Evolutionary conservation across 2,888 invertebrate species (phyloP).

Genomic region (Gymnocheta viridis): DNA sequence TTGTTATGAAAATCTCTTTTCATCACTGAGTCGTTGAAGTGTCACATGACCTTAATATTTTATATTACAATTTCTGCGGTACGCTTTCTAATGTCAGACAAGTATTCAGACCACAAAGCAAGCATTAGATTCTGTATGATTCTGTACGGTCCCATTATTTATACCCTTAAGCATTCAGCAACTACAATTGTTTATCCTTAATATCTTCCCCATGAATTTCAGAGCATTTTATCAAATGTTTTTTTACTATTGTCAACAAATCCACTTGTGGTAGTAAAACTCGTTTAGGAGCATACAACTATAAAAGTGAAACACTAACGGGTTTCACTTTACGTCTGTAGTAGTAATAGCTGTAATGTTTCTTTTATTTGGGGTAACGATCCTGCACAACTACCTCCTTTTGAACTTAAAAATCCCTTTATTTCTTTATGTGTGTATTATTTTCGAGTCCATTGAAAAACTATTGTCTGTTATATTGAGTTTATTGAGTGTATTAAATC

Average conservation of each 20-base stretch:
- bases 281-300: neutral
- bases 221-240: neutral
- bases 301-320: conserved; percentile 35
- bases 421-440: neutral
- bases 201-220: conserved; percentile 3
- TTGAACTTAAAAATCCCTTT: conserved; percentile 1
- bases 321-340: neutral
- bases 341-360: neutral
- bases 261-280: conserved; percentile 16
- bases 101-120: too few relatives aligned
- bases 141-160: too few relatives aligned
- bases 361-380: conserved; percentile 28
- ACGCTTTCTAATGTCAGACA: too few relatives aligned
- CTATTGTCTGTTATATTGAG: conserved; percentile 58
- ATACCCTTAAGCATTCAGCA: neutral
- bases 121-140: too few relatives aligned
- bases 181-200: conserved; percentile 10
- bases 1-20: too few relatives aligned
- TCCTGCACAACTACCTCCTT: neutral
- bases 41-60: too few relatives aligned
- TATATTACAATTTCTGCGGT: too few relatives aligned
- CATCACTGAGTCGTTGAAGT: too few relatives aligned
- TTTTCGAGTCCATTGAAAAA: conserved; percentile 52
- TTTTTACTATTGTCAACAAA: conserved; percentile 2
- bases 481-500: conserved; percentile 60